Base-by-base conservation (phyloP, 2,113 vertebrate species). In the Rhinolophus ferrumequinum region DNA sequence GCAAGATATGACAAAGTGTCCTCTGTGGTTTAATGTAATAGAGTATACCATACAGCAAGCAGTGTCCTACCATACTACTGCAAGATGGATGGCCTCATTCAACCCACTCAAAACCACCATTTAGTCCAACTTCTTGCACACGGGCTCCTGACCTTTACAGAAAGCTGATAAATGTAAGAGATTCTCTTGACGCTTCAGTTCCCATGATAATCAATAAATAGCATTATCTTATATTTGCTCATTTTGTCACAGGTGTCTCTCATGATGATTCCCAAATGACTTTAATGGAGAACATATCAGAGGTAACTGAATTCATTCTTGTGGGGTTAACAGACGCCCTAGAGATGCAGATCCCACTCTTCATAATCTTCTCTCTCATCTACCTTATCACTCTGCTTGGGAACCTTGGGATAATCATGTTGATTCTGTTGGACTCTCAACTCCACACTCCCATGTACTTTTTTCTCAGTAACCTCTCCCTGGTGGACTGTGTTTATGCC, bases 371-470 rank as follows among this genome's bases (percentile, higher is more conserved):
- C 44, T 76, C 82, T 47, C 13, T 94, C 64, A 60, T 94, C 35
- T 93, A 93, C 58, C 35, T 94, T 33, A 16, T 60, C 30, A 89
- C 93, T 56, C 70, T 96, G 82, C 9, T 50, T 67, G 96, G 96
- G 2, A 94, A 95, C 66, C 38, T 96, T 0, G 95, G 94, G 15
- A 93, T 96, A 66, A 75, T 94, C 3, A 0, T 50, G 28, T 38
- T 96, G 95, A 96, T 94, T 35, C 64, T 97, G 44, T 1, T 88
- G 82, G 96, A 95, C 70, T 70, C 81, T 22, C 26, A 2, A 10
- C 95, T 97, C 58, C 95, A 93, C 85, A 93, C 44, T 1, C 96
- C 96, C 81, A 94, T 96, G 96, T 96, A 85, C 81, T 94, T 95
- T 28, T 90, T 97, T 82, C 96, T 97, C 52, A 13, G 85, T 28